These are phyloP conservation scores for Drosophila kokeensis DNA, from an alignment of 2,888 invertebrate genomes.

Conservation along the genomic window DNA sequence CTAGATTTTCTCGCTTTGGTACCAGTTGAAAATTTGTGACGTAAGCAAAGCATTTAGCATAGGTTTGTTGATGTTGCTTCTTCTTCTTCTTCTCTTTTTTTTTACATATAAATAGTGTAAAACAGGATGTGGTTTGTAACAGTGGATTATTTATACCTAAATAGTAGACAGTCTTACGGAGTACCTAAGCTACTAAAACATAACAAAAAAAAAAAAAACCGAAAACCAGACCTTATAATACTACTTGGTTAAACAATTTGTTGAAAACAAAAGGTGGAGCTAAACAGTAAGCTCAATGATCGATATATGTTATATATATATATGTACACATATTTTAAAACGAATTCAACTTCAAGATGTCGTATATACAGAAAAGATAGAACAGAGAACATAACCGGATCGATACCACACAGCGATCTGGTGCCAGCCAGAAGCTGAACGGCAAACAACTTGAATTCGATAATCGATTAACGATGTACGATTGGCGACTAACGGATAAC, in stretches of 20 bases:
- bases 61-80: background rate
- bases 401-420: slow-evolving; percentile 8
- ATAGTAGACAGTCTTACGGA: slow-evolving; percentile 71
- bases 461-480: background rate
- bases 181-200: slow-evolving; percentile 45
- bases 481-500: background rate
- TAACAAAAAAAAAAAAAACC: slow-evolving; percentile 10
- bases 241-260: slow-evolving; percentile 3
- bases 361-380: slow-evolving; percentile 15
- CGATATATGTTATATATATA: background rate
- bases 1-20: slow-evolving; percentile 62
- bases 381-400: slow-evolving; percentile 1
- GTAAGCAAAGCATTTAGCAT: slow-evolving; percentile 28
- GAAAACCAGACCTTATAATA: slow-evolving; percentile 20
- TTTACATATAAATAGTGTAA: slow-evolving; percentile 41
- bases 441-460: slow-evolving; percentile 28
- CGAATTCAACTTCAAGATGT: slow-evolving; percentile 7
- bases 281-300: slow-evolving; percentile 6
- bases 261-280: slow-evolving; percentile 5
- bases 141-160: slow-evolving; percentile 51
- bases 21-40: slow-evolving; percentile 64
- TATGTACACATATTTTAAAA: slow-evolving; percentile 7
- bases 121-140: slow-evolving; percentile 23
- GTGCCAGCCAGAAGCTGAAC: slow-evolving; percentile 61
- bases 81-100: background rate